Evolutionary conservation across 2,113 vertebrate genomes (phyloP), one percentile per base, ranked within the genome.

Genomic region (Cariama cristata): DNA sequence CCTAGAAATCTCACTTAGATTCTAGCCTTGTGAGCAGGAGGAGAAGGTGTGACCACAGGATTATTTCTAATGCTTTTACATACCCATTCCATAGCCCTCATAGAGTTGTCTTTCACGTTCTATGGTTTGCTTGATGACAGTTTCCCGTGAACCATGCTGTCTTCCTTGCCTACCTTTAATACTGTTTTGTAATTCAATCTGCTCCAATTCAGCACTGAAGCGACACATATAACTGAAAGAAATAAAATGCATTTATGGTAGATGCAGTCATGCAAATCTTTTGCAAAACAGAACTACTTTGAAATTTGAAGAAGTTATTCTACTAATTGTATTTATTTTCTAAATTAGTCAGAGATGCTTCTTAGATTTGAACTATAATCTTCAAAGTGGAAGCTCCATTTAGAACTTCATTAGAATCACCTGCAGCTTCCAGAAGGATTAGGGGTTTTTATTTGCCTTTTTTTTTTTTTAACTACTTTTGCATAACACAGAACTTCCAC

Each of bases 161-260:
- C 99, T 98, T 74, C 99, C 99, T 97, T 99, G 99, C 52, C 99
- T 99, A 88, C 99, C 99, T 97, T 99, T 99, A 98, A 99, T 99
- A 82, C 99, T 99, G 89, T 99, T 99, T 8, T 97, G 98, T 76
- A 99, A 96, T 89, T 99, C 99, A 68, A 99, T 99, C 98, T 99
- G 99, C 84, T 99, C 99, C 60, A 99, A 96, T 79, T 99, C 99
- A 7, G 60, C 87, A 62, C 98, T 98, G 64, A 99, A 99, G 40
- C 99, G 98, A 81, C 98, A 98, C 79, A 99, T 98, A 60, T 99
- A 99, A 79, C 99, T 99, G 97, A 60, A 97, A 95, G 85, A 97
- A 95, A 71, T 23, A 79, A 95, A 62, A 91, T 3, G 8, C 20
- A 85, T 32, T 66, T 60, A n/a, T 63, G 20, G 30, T n/a, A 67